Base-by-base conservation (phyloP, 2,888 invertebrate genomes). In the Hyles lineata region DNA sequence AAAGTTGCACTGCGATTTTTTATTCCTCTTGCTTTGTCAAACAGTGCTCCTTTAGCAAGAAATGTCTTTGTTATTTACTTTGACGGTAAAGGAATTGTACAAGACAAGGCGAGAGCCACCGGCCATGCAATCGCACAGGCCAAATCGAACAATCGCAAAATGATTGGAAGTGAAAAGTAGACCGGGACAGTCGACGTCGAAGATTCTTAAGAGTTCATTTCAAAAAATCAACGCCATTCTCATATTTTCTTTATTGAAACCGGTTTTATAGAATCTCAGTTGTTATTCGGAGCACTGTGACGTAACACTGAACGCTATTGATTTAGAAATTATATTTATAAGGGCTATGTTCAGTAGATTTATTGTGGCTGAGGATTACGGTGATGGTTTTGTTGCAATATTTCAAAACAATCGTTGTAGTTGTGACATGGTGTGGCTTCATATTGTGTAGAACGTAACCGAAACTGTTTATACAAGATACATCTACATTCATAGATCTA, bases 91-190 rank as follows among this genome's bases (percentile, higher is more conserved):
- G 11, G 25, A 60, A 21, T 15, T 25, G 60, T n/a, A 29, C 8
- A 32, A 62, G 32, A 62, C 15, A 60, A 15, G 32, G 29, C 62
- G 1, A 21, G n/a, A 50, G 7, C 63, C 43, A n/a, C 32, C 9
- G 1, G 32, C 35, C 2, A 35, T 35, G 35, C 63, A 63, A 11
- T 67, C 21, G 43, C 17, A 15, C 21, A 43, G 21, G 43, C 15
- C 21, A 35, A 67, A 67, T 67, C 21, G 63, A 50, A 43, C 63
- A 43, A 67, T 67, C 43, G 63, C 21, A 67, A 43, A 67, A 43
- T 43, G 63, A 67, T 67, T 43, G 63, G 35, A 67, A 43, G 15
- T 43, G 43, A 21, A 67, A 67, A 67, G 43, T 67, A 67, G 43
- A 43, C 43, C 63, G 21, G 43, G 63, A 43, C 35, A 67, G 15